Evolutionary conservation across 2,797 vertebrate genomes (phyloP).

Genomic region (Microchirus variegatus): DNA sequence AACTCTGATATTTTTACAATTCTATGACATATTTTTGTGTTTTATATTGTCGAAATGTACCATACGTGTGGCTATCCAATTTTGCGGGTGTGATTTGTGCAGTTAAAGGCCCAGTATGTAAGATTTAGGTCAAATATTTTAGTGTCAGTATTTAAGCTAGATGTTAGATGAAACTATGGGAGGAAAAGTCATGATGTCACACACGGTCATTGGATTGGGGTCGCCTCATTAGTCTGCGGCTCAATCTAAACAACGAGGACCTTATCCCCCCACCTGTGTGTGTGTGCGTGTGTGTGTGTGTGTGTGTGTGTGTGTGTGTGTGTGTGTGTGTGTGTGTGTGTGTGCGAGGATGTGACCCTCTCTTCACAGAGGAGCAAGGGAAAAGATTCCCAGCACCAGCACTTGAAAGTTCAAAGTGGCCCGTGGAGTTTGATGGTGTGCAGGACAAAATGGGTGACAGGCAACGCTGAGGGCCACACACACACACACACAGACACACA

Average conservation of each 20-base stretch:
- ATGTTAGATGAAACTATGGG: background rate
- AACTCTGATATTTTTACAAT: too few species aligned
- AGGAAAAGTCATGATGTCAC: background rate
- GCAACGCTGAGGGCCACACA: conserved; percentile 52
- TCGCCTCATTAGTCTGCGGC: conserved; percentile 35
- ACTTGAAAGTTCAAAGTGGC: conserved; percentile 54
- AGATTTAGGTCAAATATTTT: too few species aligned
- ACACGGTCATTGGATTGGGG: conserved; percentile 7
- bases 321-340: background rate
- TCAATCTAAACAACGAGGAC: conserved; percentile 33
- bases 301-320: background rate
- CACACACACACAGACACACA: conserved; percentile 61
- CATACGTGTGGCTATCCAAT: too few species aligned
- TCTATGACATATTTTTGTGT: too few species aligned
- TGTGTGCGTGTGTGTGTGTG: background rate
- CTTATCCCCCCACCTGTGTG: background rate
- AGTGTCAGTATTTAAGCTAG: background rate
- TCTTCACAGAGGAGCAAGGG: conserved; percentile 6
- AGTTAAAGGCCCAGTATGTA: too few species aligned
- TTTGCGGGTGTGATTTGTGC: too few species aligned
- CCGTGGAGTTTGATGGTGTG: conserved; percentile 48
- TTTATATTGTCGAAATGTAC: too few species aligned
- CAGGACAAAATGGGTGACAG: conserved; percentile 52
- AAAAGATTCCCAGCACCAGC: conserved; percentile 7
- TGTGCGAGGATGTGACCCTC: conserved; percentile 17